A percentile compares a stretch with the other conserved stretches of the same genome.
These are phyloP conservation scores for Dasyurus viverrinus DNA, from an alignment of 2,113 vertebrate genomes.

Conservation along the genomic window DNA sequence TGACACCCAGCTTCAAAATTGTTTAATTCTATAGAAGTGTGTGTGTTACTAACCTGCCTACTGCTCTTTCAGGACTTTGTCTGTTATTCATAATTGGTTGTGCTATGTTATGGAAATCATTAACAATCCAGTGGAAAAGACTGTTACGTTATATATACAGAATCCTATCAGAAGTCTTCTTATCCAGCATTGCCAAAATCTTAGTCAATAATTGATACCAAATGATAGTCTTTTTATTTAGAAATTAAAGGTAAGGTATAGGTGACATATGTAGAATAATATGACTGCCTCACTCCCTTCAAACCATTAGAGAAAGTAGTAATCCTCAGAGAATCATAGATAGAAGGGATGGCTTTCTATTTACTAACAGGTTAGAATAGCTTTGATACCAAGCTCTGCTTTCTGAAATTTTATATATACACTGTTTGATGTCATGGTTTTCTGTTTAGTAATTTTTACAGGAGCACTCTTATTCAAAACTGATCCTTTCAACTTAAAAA, in stretches of 20 bases:
- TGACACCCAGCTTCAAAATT: not conserved
- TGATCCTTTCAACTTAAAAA: not conserved
- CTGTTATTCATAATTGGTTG: not conserved
- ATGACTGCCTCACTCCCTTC: not conserved
- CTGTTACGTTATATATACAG: not conserved
- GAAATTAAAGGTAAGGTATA: not conserved
- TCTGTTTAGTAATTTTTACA: not conserved
- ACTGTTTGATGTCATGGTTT: not conserved
- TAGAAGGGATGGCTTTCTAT: not conserved
- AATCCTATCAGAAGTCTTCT: not conserved
- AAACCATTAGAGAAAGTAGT: not conserved
- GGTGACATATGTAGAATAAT: not conserved
- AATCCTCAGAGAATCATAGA: not conserved
- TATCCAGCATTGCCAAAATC: not conserved
- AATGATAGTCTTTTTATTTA: not conserved
- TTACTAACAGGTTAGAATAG: not conserved
- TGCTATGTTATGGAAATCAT: not conserved
- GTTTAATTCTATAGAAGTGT: too few relatives aligned
- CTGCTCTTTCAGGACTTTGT: not conserved
- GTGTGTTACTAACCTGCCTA: not conserved
- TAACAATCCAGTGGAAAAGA: not conserved
- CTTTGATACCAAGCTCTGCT: not conserved
- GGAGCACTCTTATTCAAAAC: not conserved
- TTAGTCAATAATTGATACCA: not conserved
- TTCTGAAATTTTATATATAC: not conserved